Percentiles rank a stretch among this genome's conserved stretches.
Conservation (phyloP, 2,797 vertebrate genomes). For the Petrocephalus sullivani region DNA sequence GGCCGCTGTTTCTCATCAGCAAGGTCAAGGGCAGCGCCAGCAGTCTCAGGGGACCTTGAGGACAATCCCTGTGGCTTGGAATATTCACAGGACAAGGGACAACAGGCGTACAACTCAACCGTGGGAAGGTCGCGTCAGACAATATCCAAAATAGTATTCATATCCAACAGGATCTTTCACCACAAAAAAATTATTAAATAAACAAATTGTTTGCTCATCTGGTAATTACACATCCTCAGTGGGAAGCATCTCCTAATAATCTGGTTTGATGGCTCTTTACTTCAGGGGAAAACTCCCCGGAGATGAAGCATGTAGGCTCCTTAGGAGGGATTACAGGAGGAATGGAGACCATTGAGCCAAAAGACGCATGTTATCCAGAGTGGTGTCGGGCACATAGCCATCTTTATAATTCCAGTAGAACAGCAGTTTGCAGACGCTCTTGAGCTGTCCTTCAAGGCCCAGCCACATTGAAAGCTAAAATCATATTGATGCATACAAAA, state of each 20-base stretch:
- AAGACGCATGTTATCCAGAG: background rate
- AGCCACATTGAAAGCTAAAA: background rate
- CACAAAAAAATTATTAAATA: background rate
- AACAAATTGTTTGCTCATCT: background rate
- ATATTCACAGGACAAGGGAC: background rate
- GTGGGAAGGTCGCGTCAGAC: background rate
- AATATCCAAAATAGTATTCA: background rate
- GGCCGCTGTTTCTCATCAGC: background rate
- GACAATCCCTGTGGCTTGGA: background rate
- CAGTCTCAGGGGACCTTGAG: background rate
- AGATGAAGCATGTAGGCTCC: background rate
- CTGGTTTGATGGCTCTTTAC: background rate
- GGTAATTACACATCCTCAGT: background rate
- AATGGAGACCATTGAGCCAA: background rate
- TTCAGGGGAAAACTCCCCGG: background rate
- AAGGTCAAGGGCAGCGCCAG: background rate
- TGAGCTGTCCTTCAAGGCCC: background rate
- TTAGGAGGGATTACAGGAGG: background rate
- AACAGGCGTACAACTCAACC: background rate
- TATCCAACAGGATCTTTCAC: background rate
- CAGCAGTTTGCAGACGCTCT: background rate
- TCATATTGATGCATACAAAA: background rate
- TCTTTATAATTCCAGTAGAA: background rate
- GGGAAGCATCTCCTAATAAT: conserved; percentile 5
- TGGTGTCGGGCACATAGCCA: too few species aligned